Evolutionary conservation across 2,113 vertebrate genomes (phyloP), one percentile per base, ranked within the genome.

Genomic region (Gavia stellata): DNA sequence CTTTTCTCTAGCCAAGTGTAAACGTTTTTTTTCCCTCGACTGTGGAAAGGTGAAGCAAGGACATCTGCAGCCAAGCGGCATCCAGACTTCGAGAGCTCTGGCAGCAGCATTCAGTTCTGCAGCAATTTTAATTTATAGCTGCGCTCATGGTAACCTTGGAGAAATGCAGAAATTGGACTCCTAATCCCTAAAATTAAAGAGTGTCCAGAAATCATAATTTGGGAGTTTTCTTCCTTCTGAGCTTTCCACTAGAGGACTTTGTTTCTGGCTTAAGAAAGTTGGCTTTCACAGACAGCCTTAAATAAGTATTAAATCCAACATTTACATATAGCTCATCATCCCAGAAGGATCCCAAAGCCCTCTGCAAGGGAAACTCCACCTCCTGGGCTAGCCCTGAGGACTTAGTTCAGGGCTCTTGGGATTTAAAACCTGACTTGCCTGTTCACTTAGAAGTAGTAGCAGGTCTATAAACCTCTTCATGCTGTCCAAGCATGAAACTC

Each of bases 11-110:
- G 93, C 84, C 93, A 83, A 53, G 83, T 23, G 77, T 18, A 63
- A 84, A 42, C 6, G 25, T 7, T 8, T 42, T 78, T 26, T 4
- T n/a, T 33, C 28, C 42, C 63, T 44, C 14, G 0, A 2, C 8
- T 15, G 44, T 14, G 67, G 66, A 79, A 74, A 96, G 94, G 93
- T 80, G 92, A 96, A 94, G 94, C 93, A 86, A 86, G 94, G 87
- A 85, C 90, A 93, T n/a, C 83, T 53, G 75, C 90, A 90, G 91
- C 94, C 93, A 65, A 79, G 88, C 49, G 3, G 23, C 83, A 81
- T 65, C 86, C 95, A 93, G 74, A 7, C 80, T 79, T 1, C 1
- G 47, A 36, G 61, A 72, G 84, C 66, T 40, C 93, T 65, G 94
- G 91, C 95, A 95, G 82, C 75, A 10, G 55, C 20, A 0, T 14